Percentiles rank a stretch among this genome's conserved stretches.
Conservation (phyloP, 2,888 invertebrate species). For the Drosophila borealis region DNA sequence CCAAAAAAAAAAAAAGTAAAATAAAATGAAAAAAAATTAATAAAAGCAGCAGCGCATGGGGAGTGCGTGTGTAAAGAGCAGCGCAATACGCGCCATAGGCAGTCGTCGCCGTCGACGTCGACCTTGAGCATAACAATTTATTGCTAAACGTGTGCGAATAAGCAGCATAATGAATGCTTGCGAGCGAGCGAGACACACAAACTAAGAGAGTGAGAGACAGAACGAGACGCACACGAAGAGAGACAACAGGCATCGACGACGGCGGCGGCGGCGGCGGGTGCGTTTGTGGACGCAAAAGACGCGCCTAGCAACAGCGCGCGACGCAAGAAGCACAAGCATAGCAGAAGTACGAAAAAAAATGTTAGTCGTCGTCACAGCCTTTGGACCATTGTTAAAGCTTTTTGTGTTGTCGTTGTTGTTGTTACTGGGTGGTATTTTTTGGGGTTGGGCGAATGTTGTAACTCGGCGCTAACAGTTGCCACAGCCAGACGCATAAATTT, state of each 20-base stretch:
- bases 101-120: conserved; percentile 46
- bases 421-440: conserved; percentile 12
- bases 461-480: conserved; percentile 23
- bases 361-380: conserved; percentile 23
- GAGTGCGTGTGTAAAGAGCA: conserved; percentile 2
- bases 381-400: conserved; percentile 43
- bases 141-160: conserved; percentile 83
- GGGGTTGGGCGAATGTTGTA: conserved; percentile 33
- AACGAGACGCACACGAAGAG: conserved; percentile 35
- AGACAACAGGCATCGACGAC: conserved; percentile 4
- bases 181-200: conserved; percentile 29
- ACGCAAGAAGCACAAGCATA: conserved; percentile 18
- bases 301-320: conserved; percentile 64
- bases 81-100: conserved; percentile 4
- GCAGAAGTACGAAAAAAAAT: conserved; percentile 12
- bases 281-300: conserved; percentile 26
- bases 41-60: conserved; percentile 8
- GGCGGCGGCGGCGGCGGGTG: neutral
- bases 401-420: conserved; percentile 9
- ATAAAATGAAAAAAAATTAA: conserved; percentile 4
- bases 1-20: conserved; percentile 26
- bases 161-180: conserved; percentile 42
- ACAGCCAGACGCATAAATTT: conserved; percentile 50
- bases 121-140: conserved; percentile 83
- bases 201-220: neutral